Evolutionary conservation across 2,113 vertebrate species (phyloP).

Genomic region (Psophia crepitans): DNA sequence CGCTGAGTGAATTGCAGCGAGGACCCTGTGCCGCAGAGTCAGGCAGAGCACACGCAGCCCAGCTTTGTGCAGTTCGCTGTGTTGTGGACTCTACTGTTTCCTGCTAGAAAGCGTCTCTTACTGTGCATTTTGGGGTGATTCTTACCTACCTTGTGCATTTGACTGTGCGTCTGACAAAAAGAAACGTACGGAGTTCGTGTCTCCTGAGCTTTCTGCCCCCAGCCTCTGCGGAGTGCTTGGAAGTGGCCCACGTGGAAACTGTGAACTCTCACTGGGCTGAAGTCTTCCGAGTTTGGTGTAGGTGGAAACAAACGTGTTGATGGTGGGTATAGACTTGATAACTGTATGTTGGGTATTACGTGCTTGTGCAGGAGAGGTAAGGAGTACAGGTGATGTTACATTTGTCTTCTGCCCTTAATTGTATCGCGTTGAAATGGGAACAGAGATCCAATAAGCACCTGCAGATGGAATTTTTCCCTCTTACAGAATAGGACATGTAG

Average conservation of each 20-base stretch:
- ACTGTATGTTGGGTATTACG: neutral
- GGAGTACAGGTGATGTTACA: neutral
- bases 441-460: neutral
- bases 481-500: neutral
- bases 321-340: neutral
- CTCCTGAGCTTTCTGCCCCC: neutral
- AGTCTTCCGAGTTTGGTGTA: neutral
- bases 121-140: neutral
- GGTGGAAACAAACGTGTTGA: accelerated
- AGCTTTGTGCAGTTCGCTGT: neutral
- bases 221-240: neutral
- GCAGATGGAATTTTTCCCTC: neutral
- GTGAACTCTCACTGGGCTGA: neutral
- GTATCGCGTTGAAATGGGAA: too few relatives aligned
- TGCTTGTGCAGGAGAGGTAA: neutral
- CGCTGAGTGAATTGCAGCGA: neutral
- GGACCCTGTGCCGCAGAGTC: neutral
- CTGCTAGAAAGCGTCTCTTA: neutral
- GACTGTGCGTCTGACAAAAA: neutral
- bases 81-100: neutral
- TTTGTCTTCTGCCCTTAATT: neutral
- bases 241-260: neutral
- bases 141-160: neutral
- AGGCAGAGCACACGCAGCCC: neutral
- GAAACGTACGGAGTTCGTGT: neutral